Percentiles rank a stretch among this genome's conserved stretches.
Conservation (phyloP, 2,113 vertebrate genomes). For the Tylochromis polylepis region DNA sequence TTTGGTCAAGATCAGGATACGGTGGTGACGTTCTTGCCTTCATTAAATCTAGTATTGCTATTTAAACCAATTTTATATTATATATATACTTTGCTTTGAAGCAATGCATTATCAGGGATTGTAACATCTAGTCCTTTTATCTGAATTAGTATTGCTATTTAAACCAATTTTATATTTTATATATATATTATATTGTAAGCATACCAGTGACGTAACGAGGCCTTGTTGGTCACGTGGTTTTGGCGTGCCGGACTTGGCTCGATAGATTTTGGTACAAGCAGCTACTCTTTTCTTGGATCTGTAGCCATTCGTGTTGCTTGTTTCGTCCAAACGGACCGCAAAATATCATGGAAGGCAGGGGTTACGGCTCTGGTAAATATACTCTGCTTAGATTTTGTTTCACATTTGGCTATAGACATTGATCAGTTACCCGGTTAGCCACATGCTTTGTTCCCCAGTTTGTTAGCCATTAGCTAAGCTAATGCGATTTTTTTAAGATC, state of each 20-base stretch:
- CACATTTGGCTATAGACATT: no score
- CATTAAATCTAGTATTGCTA: neutral
- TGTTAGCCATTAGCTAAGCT: neutral
- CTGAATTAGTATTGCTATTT: neutral
- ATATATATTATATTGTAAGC: neutral
- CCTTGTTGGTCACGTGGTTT: neutral
- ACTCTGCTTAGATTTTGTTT: neutral
- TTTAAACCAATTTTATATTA: neutral
- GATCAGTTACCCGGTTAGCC: neutral
- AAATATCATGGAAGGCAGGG: conserved; percentile 63
- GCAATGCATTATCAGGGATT: no score
- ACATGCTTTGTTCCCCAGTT: neutral
- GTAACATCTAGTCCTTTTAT: no score
- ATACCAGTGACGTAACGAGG: neutral
- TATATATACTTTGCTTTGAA: no score
- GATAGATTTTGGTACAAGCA: neutral
- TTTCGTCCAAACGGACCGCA: neutral
- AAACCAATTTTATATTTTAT: neutral
- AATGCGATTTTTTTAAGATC: neutral
- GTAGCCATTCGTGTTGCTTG: neutral
- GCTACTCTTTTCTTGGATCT: neutral
- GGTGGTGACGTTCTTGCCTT: neutral
- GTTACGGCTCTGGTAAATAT: conserved; percentile 65
- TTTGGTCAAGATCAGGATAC: neutral
- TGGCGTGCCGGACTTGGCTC: neutral